Evolutionary conservation across 1,140 invertebrate genomes (phyloP).

Genomic region (Halictus rubicundus): DNA sequence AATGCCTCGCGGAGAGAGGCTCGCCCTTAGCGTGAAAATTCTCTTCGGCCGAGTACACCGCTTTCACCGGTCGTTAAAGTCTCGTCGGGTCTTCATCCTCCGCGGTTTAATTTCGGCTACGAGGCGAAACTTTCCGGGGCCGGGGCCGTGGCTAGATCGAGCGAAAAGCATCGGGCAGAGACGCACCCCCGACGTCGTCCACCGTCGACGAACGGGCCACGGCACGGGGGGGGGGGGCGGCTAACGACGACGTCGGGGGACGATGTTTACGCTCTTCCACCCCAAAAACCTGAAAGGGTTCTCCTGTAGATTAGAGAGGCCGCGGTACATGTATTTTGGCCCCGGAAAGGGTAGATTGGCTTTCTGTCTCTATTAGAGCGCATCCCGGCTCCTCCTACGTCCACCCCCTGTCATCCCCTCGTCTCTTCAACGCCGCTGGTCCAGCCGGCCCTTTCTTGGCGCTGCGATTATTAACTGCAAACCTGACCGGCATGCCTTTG

Average conservation of each 20-base stretch:
- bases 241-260: constrained; percentile 38
- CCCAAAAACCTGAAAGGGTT: constrained; percentile 75
- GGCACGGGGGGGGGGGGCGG: not conserved
- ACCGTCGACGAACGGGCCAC: constrained; percentile 3
- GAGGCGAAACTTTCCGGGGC: constrained; percentile 67
- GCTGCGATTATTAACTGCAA: constrained; percentile 19
- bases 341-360: constrained; percentile 55
- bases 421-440: not conserved
- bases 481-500: not conserved
- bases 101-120: constrained; percentile 72
- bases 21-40: constrained; percentile 39
- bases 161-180: constrained; percentile 43
- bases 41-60: constrained; percentile 28
- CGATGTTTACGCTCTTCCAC: constrained; percentile 70
- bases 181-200: too few species aligned
- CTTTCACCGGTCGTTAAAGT: constrained; percentile 58
- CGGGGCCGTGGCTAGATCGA: constrained; percentile 46
- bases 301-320: constrained; percentile 70
- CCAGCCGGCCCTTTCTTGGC: not conserved
- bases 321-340: constrained; percentile 55
- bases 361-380: constrained; percentile 65
- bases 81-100: constrained; percentile 53
- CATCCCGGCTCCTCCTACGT: constrained; percentile 30
- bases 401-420: not conserved
- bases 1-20: not conserved